A percentile compares a stretch with the other conserved stretches of the same genome.
These are phyloP conservation scores for Conger conger DNA, from an alignment of 2,113 vertebrate genomes.

Conservation along the genomic window DNA sequence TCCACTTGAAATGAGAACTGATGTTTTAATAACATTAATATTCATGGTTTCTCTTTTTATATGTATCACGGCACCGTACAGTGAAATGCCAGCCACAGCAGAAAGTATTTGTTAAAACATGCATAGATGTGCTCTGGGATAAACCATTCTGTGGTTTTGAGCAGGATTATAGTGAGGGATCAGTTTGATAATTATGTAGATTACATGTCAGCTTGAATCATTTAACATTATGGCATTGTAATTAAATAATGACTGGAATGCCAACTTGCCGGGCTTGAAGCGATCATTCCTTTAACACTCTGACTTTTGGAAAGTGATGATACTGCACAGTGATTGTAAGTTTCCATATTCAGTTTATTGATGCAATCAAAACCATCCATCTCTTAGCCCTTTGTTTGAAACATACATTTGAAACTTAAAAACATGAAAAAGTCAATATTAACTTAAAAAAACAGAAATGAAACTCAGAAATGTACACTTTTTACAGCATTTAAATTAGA, in stretches of 20 bases:
- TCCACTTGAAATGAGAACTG: no score
- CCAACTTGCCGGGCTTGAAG: neutral
- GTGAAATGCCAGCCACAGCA: no score
- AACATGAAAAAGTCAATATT: slow-evolving; percentile 58
- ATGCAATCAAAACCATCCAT: neutral
- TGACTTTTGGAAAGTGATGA: neutral
- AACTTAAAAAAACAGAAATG: slow-evolving; percentile 65
- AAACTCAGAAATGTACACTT: slow-evolving; percentile 42
- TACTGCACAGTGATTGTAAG: neutral
- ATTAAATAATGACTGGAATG: no score
- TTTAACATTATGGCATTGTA: no score
- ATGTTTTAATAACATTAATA: no score
- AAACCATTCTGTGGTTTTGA: neutral
- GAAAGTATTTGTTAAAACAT: neutral
- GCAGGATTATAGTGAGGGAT: neutral
- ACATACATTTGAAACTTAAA: no score
- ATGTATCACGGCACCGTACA: no score
- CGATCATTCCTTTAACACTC: neutral
- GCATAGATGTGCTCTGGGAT: neutral
- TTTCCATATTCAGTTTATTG: slow-evolving; percentile 24
- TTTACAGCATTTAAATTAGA: slow-evolving; percentile 68
- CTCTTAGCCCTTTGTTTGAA: slow-evolving; percentile 28
- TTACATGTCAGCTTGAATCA: no score
- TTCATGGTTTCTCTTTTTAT: no score
- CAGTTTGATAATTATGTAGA: neutral